phyloP scores from a whole-genome alignment of 2,888 invertebrate species.

The Patella ulyssiponensis region DNA sequence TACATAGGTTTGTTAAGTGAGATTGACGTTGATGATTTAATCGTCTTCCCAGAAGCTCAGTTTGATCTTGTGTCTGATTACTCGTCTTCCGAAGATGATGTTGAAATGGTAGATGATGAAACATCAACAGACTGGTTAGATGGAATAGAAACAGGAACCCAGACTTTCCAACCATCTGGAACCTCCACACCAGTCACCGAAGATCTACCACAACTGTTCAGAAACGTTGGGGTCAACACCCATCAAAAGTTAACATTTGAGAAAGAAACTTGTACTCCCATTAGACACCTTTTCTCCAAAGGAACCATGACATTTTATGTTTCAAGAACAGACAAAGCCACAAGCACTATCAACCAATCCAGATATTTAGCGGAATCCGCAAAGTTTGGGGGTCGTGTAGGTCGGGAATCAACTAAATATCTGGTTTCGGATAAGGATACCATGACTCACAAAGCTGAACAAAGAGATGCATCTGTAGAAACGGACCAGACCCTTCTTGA shows the following conservation, averaged over 20 bases:
- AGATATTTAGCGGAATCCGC: conserved; percentile 35
- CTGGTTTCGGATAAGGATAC: conserved; percentile 43
- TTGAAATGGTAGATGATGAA: conserved; percentile 54
- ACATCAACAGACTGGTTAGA: conserved; percentile 47
- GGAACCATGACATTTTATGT: conserved; percentile 60
- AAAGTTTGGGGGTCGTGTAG: conserved; percentile 31
- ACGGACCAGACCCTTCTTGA: conserved; percentile 55
- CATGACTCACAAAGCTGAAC: conserved; percentile 41
- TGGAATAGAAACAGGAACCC: conserved; percentile 53
- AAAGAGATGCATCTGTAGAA: conserved; percentile 49
- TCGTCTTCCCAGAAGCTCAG: conserved; percentile 56
- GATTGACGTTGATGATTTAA: conserved; percentile 60
- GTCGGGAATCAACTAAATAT: neutral
- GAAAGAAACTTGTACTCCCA: conserved; percentile 61
- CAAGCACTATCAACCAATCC: conserved; percentile 49
- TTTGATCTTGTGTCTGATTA: conserved; percentile 45
- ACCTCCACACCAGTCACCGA: neutral
- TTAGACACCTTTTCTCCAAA: conserved; percentile 53
- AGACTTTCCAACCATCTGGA: conserved; percentile 42
- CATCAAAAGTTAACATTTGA: conserved; percentile 56
- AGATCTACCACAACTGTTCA: conserved; percentile 30
- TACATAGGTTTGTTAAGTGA: conserved; percentile 64
- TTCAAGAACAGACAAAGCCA: conserved; percentile 59
- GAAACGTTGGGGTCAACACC: conserved; percentile 59
- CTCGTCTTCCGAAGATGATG: conserved; percentile 30